Evolutionary conservation across 2,113 vertebrate species (phyloP), one percentile per base, ranked within the genome.

Genomic region (Microtus oregoni): DNA sequence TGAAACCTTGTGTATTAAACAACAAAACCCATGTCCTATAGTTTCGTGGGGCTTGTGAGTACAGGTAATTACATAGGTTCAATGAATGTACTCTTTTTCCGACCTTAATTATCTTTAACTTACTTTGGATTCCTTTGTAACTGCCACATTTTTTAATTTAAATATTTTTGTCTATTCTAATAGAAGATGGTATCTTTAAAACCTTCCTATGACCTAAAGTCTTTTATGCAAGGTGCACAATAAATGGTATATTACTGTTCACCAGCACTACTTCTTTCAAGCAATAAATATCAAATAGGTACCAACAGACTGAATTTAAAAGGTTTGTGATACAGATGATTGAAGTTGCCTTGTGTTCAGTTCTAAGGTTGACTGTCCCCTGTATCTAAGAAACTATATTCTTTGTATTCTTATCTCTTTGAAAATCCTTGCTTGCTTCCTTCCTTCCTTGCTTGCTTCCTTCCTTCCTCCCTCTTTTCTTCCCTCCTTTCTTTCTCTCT

Each of bases 41-140:
- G 75, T 83, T 86, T 92, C 32, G 35, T 32, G 44, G 3, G 3
- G 41, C 92, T 85, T 93, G 55, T 76, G 55, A 89, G 32, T 63
- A 52, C 35, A 93, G 11, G 11, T 61, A 91, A 89, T 87, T 86
- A 63, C 10, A 32, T 52, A 32, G 61, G 19, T 65, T 86, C 47
- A 68, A 41, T 9, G 24, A 61, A 47, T 76, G 14, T 7, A 70
- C 63, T 61, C n/a, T 91, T 44, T 79, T 73, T 26, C 20, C 14
- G 20, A 61, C 8, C 19, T 72, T 44, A 90, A 82, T 94, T 61
- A 35, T 89, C 41, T 55, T 81, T 90, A 95, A 73, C 63, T 87
- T 70, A 83, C 75, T 52, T 58, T 52, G 63, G 76, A 90, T 87
- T 77, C 68, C 28, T 88, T 91, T 88, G 63, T 85, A 58, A n/a